Conservation (phyloP, 2,113 vertebrate genomes). For the Hippocampus zosterae region DNA sequence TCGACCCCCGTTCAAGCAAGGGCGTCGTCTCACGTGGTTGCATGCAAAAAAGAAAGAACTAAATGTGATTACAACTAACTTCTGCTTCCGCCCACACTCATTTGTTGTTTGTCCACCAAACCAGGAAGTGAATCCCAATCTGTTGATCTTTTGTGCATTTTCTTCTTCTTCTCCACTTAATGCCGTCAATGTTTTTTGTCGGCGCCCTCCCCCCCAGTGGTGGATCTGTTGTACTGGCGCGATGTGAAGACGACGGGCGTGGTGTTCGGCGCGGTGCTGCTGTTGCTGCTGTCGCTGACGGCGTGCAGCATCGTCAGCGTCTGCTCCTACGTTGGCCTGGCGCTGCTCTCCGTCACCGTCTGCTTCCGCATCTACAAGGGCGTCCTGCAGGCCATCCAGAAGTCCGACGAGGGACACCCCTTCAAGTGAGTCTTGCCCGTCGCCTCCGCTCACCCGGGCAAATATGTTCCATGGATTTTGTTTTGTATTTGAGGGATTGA, state of each 20-base stretch:
- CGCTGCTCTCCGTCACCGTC: constrained; percentile 90
- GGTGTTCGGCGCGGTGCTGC: constrained; percentile 88
- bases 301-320: constrained; percentile 97
- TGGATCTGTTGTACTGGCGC: constrained; percentile 97
- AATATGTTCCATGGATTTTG: too few relatives aligned
- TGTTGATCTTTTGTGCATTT: too few relatives aligned
- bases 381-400: constrained; percentile 96
- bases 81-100: too few relatives aligned
- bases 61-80: background rate
- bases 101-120: too few relatives aligned
- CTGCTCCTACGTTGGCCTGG: constrained; percentile 87
- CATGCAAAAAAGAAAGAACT: background rate
- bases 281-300: constrained; percentile 91
- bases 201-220: constrained; percentile 74
- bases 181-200: background rate
- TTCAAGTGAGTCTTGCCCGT: constrained; percentile 80
- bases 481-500: too few relatives aligned
- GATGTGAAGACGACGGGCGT: constrained; percentile 92
- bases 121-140: too few relatives aligned
- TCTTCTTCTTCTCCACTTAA: too few relatives aligned
- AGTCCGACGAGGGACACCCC: constrained; percentile 93
- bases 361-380: constrained; percentile 98
- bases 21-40: background rate
- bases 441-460: too few relatives aligned
- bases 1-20: background rate